Base-by-base conservation (phyloP, 2,113 vertebrate species). In the Daphoenositta chrysoptera region DNA sequence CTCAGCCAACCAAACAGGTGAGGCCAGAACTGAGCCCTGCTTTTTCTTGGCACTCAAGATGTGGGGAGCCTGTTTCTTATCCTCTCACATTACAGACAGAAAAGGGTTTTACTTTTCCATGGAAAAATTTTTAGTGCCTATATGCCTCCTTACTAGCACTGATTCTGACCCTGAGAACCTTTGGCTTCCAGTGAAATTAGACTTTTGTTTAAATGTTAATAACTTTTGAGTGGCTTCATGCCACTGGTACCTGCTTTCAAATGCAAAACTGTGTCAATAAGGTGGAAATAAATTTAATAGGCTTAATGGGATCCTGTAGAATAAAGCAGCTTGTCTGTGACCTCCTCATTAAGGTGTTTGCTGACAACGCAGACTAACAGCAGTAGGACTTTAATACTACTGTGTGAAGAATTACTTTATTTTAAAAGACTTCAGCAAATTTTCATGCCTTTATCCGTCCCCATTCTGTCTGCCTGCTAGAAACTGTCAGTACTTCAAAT, bases 271-370 rank as follows among this genome's bases (percentile, higher is more conserved):
- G 9, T 58, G 37, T 83, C 87, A 93, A 40, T 84, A 96, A 54
- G 53, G 40, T 69, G 66, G 80, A 93, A 94, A 89, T 87, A 73
- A 77, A 91, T 94, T 57, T 80, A 88, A 93, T 90, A 81, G 73
- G 57, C 22, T 96, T 94, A 89, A 63, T 85, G 70, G 40, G 1
- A 1, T n/a, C 63, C 60, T 87, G 61, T 84, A 21, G 92, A 85
- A 69, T 92, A 91, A 92, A 94, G 80, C 69, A 87, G 70, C 60
- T 92, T 94, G 37, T 37, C 83, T 90, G 63, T 64, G 88, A 71
- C 73, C 58, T 89, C 58, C 81, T 75, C 85, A 69, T 96, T 92
- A 94, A 94, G 89, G 85, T 96, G 91, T 91, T 96, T 96, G 94
- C 90, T 94, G 90, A 88, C 76, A 96, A 45, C 54, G 92, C 84